These are phyloP conservation scores for Ferdinandea cuprea DNA, from an alignment of 2,888 invertebrate species.

Conservation along the genomic window DNA sequence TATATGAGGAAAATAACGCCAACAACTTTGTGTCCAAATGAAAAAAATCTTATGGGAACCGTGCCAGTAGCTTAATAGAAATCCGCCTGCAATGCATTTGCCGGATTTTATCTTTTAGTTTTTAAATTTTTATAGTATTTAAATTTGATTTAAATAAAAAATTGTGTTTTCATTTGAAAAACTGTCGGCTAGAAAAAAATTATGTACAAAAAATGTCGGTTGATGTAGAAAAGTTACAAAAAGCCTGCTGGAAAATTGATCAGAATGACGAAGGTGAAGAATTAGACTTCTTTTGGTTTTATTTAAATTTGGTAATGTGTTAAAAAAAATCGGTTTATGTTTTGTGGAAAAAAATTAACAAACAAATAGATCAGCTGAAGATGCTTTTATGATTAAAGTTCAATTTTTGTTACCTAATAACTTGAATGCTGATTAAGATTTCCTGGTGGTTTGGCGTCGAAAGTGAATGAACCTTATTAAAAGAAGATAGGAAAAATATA, in stretches of 20 bases:
- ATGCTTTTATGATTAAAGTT: too few species aligned
- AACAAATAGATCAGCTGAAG: too few species aligned
- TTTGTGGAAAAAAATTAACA: not conserved
- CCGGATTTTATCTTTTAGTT: conserved; percentile 15
- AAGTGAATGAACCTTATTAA: too few species aligned
- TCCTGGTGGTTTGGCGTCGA: too few species aligned
- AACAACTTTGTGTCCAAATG: conserved; percentile 13
- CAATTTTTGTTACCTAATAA: too few species aligned
- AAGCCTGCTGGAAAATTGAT: conserved; percentile 81
- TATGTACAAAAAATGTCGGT: conserved; percentile 34
- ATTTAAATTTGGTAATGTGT: not conserved
- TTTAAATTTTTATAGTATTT: not conserved
- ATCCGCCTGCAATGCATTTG: conserved; percentile 32
- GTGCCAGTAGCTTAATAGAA: conserved; percentile 60
- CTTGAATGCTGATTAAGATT: too few species aligned
- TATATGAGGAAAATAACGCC: conserved; percentile 12
- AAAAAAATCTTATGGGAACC: conserved; percentile 54
- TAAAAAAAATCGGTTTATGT: not conserved
- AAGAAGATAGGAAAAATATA: too few species aligned
- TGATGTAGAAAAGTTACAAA: conserved; percentile 72
- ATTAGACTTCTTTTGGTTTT: not conserved
- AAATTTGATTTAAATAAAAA: too few species aligned
- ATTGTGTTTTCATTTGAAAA: too few species aligned
- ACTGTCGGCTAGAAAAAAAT: too few species aligned
- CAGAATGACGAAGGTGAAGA: conserved; percentile 79